Conservation (phyloP, 2,113 vertebrate genomes). For the Naja naja region DNA sequence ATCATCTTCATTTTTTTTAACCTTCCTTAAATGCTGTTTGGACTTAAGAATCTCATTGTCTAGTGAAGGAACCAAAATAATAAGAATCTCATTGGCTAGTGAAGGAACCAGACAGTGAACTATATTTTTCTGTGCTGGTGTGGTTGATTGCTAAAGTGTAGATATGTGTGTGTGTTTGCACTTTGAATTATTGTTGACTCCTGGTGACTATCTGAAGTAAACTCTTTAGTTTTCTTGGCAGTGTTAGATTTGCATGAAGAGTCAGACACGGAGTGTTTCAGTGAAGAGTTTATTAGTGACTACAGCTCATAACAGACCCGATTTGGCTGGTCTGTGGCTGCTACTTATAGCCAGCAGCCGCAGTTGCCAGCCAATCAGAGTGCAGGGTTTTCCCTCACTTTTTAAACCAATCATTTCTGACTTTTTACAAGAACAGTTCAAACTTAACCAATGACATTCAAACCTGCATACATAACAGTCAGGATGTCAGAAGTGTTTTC, state of each 20-base stretch:
- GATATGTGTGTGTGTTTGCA: background rate
- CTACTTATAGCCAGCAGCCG: no score
- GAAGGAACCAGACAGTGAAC: background rate
- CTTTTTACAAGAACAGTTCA: no score
- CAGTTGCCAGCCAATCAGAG: no score
- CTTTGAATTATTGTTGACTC: background rate
- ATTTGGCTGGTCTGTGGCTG: no score
- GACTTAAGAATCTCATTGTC: background rate
- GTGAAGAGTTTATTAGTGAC: no score
- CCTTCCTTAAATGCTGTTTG: background rate
- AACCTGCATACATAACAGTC: no score
- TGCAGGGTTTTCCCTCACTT: no score
- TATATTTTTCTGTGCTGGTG: background rate
- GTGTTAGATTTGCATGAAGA: no score
- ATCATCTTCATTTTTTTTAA: background rate
- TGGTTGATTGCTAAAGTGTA: background rate
- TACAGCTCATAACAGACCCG: no score
- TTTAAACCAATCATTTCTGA: no score
- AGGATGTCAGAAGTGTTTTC: background rate
- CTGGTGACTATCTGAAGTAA: background rate
- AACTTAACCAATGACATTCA: no score
- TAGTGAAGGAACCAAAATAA: background rate
- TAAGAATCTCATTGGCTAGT: background rate
- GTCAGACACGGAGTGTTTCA: no score
- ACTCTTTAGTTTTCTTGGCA: background rate